Base-by-base conservation (phyloP, 2,797 vertebrate genomes). In the Podargus strigoides region DNA sequence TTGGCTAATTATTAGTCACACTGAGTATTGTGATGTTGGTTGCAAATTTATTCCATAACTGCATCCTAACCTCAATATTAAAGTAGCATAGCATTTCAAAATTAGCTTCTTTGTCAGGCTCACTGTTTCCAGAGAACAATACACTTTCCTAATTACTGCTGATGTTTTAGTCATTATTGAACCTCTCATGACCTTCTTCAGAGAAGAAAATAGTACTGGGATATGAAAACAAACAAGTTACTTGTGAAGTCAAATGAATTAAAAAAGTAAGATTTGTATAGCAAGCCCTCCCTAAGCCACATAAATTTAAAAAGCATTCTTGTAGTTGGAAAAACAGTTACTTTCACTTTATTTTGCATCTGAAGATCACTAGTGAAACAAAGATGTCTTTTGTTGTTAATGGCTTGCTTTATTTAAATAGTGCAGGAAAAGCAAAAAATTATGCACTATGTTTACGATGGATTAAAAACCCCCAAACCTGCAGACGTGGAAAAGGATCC, bases 281-380 rank as follows among this genome's bases (percentile, higher is more conserved):
- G 85, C 64, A 88, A 26, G 17, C 22, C 49, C 49, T 27, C 49
- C 0, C 1, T 39, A 58, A 76, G 60, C 37, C 46, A 82, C 10
- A 68, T 82, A 34, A 37, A 39, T 90, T 95, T 76, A n/a, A 90
- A 96, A 97, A 95, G 70, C 53, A 87, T 90, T 89, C 70, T 91
- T 96, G 91, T 93, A 85, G 87, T 86, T 94, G 90, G 87, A 93
- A 96, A 97, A 97, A 76, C 88, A 95, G 91, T 96, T 89, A 32
- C 39, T 85, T 78, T 91, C 53, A 44, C 70, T 93, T 87, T 73
- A 36, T 96, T 96, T 97, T 95, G 47, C 41, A 95, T 91, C 47
- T 95, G 87, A 96, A 94, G 87, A 90, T 97, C 82, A 84, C 83
- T 87, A 93, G 72, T 92, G 75, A 90, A 95, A n/a, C n/a, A n/a